phyloP scores from a whole-genome alignment of 1,140 invertebrate genomes.

The Epicauta chinensis region DNA sequence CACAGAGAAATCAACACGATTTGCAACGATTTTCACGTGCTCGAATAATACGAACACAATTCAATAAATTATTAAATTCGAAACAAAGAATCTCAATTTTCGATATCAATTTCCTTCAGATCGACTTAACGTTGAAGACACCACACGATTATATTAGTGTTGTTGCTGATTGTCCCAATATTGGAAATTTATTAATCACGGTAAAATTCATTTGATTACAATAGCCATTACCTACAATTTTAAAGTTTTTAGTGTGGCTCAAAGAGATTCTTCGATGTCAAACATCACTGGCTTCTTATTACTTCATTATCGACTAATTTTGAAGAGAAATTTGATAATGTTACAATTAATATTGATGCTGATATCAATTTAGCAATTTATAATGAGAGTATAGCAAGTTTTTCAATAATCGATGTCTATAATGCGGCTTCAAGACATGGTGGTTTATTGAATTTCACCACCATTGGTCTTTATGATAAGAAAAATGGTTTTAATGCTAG shows the following conservation, averaged over 20 bases:
- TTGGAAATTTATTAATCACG: conserved; percentile 3
- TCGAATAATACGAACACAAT: conserved; percentile 3
- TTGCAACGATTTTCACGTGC: conserved; percentile 7
- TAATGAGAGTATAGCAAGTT: not conserved
- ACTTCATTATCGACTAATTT: conserved; percentile 1
- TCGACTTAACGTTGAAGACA: not conserved
- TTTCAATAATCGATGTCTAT: conserved; percentile 16
- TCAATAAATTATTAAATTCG: not conserved
- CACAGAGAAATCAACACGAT: conserved; percentile 1
- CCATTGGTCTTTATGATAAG: conserved; percentile 9
- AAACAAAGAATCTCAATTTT: not conserved
- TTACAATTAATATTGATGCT: conserved; percentile 14
- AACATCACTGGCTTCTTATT: conserved; percentile 18
- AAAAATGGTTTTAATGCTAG: conserved; percentile 1
- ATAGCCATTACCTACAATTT: no score
- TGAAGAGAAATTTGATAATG: not conserved
- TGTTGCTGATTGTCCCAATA: conserved; percentile 13
- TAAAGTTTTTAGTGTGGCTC: conserved; percentile 2
- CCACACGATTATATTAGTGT: conserved; percentile 10
- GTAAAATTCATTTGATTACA: not conserved
- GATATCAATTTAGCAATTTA: conserved; percentile 13
- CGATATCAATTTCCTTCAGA: not conserved
- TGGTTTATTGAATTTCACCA: conserved; percentile 4
- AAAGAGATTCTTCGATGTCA: conserved; percentile 12
- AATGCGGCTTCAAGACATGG: conserved; percentile 20